Evolutionary conservation across 2,797 vertebrate genomes (phyloP).

Genomic region (Crossoptilon crossoptilon): DNA sequence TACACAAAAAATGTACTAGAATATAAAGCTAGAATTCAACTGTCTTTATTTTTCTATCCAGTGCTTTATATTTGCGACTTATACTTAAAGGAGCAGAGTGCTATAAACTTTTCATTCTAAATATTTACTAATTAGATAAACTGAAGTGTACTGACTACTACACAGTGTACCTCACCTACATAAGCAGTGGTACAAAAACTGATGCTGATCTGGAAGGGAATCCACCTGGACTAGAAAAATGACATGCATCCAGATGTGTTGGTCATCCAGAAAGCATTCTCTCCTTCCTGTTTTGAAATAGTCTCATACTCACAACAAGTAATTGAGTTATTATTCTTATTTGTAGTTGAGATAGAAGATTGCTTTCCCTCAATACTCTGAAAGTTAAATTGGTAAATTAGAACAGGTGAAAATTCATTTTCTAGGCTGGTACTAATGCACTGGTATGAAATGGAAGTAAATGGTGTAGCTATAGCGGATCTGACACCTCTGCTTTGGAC

Average conservation of each 20-base stretch:
- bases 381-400: background rate
- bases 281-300: conserved; percentile 50
- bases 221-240: conserved; percentile 15
- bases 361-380: background rate
- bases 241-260: background rate
- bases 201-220: background rate
- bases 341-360: background rate
- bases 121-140: conserved; percentile 55
- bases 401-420: background rate
- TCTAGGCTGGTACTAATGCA: background rate
- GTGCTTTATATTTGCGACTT: background rate
- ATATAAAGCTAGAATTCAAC: background rate
- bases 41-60: background rate
- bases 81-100: background rate
- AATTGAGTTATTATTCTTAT: background rate
- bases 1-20: background rate
- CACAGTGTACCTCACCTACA: conserved; percentile 17
- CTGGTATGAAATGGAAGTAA: background rate
- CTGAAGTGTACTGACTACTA: conserved; percentile 8
- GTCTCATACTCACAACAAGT: background rate
- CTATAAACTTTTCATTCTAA: conserved; percentile 8
- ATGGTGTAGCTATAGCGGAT: background rate
- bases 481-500: background rate
- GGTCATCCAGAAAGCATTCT: conserved; percentile 39
- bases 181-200: background rate